Base-by-base conservation (phyloP, 1,140 invertebrate species). In the Cataglyphis hispanica region DNA sequence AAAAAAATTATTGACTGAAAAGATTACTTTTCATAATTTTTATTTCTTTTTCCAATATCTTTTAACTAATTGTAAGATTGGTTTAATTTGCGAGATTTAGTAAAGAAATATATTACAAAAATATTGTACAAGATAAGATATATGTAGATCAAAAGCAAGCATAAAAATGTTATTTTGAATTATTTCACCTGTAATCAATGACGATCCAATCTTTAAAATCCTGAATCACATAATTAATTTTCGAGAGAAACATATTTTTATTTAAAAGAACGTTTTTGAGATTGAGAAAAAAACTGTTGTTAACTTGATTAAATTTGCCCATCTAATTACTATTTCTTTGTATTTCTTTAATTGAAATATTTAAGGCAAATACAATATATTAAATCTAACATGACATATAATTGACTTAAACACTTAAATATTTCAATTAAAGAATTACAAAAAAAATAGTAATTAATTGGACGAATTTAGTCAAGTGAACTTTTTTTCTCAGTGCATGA, bases 61-160 rank as follows among this genome's bases (percentile, higher is more conserved):
- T 70, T 70, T 6, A 72, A 22, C 53, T 70, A n/a, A n/a, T n/a
- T n/a, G n/a, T n/a, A 50, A 46, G 43, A 46, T 46, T 31, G 2
- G 0, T 53, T 6, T 22, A 34, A 72, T 56, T 34, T 22, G 8
- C n/a, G 25, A 72, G 2, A n/a, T 72, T 37, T 56, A 1, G 2
- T 37, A 11, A 0, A 53, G 4, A 53, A n/a, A n/a, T 72, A 19
- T 50, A 34, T 69, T 46, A 34, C n/a, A 50, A 70, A 7, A 11
- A 43, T 43, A 53, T 34, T 70, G 13, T 50, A 50, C n/a, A 50
- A n/a, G 13, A 50, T 31, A 50, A 19, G 2, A 69, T 27, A 27
- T 27, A 69, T 27, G 19, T 27, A 50, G 3, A 7, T 43, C 8
- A 64, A 1, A 5, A 50, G 19, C 8, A 50, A 25, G n/a, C n/a